A percentile compares a stretch with the other conserved stretches of the same genome.
Conservation (phyloP, 2,113 vertebrate genomes). For the Hippocampus guttulatus region DNA sequence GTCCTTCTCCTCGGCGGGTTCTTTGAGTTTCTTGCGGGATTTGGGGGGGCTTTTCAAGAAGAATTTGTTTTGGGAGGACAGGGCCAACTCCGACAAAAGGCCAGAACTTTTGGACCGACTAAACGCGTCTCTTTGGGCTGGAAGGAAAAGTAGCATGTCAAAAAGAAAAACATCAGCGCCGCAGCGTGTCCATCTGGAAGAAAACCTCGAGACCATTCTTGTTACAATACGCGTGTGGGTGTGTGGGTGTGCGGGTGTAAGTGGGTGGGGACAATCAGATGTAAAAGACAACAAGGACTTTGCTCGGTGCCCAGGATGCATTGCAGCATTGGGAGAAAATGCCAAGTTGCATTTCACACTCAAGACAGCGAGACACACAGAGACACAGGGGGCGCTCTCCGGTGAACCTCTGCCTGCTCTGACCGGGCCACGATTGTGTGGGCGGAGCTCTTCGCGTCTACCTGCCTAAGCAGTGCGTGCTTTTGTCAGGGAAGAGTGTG, state of each 20-base stretch:
- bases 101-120: constrained; percentile 76
- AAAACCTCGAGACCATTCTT: neutral
- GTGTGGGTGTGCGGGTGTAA: neutral
- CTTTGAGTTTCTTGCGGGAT: constrained; percentile 61
- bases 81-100: constrained; percentile 82
- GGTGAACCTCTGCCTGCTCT: constrained; percentile 19
- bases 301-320: constrained; percentile 30
- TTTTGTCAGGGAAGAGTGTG: neutral
- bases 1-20: constrained; percentile 31
- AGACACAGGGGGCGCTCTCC: constrained; percentile 46
- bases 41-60: constrained; percentile 68
- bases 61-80: constrained; percentile 74
- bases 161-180: constrained; percentile 19
- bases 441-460: constrained; percentile 11
- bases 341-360: constrained; percentile 46
- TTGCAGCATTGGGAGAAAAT: constrained; percentile 54
- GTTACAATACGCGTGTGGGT: neutral
- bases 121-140: constrained; percentile 74
- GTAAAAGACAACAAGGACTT: constrained; percentile 38
- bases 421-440: neutral
- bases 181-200: neutral
- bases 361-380: constrained; percentile 60
- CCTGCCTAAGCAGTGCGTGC: constrained; percentile 36
- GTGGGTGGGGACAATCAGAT: constrained; percentile 34
- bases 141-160: constrained; percentile 33